A percentile compares a stretch with the other conserved stretches of the same genome.
phyloP scores from a whole-genome alignment of 2,113 vertebrate genomes.

The Chrysochloris asiatica region DNA sequence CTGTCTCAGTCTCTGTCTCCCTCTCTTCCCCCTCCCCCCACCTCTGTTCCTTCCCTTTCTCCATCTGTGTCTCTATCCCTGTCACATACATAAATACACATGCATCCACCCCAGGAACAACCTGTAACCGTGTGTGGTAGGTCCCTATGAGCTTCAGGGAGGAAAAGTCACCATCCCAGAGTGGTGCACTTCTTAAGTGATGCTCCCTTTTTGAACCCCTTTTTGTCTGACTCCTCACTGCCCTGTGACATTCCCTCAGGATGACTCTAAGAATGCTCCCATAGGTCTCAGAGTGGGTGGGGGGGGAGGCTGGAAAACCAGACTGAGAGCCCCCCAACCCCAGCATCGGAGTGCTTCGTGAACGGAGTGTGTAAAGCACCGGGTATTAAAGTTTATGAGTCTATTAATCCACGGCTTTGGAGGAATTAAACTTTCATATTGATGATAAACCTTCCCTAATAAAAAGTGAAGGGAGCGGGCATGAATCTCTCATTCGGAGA shows the following conservation, averaged over 20 bases:
- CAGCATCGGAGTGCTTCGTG: slow-evolving; percentile 54
- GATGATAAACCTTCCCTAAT: slow-evolving; percentile 85
- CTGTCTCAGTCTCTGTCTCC: not conserved
- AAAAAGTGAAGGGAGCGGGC: slow-evolving; percentile 77
- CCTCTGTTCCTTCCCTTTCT: too few relatives aligned
- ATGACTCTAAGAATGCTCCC: not conserved
- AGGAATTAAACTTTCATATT: slow-evolving; percentile 87
- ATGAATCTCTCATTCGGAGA: slow-evolving; percentile 73
- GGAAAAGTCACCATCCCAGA: not conserved
- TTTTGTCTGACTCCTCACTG: not conserved
- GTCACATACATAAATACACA: not conserved
- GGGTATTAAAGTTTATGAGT: slow-evolving; percentile 85
- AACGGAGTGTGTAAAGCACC: slow-evolving; percentile 74
- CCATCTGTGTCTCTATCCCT: too few relatives aligned
- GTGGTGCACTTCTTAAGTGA: not conserved
- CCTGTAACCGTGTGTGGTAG: not conserved
- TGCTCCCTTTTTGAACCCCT: not conserved
- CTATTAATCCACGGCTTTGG: slow-evolving; percentile 84
- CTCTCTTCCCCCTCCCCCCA: not conserved
- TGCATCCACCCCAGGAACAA: not conserved
- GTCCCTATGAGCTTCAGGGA: not conserved
- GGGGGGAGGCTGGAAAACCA: slow-evolving; percentile 18
- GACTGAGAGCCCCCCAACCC: slow-evolving; percentile 24
- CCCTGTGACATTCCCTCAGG: not conserved
- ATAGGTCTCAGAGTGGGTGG: not conserved